phyloP scores from a whole-genome alignment of 2,113 vertebrate species.

The Zingel zingel region DNA sequence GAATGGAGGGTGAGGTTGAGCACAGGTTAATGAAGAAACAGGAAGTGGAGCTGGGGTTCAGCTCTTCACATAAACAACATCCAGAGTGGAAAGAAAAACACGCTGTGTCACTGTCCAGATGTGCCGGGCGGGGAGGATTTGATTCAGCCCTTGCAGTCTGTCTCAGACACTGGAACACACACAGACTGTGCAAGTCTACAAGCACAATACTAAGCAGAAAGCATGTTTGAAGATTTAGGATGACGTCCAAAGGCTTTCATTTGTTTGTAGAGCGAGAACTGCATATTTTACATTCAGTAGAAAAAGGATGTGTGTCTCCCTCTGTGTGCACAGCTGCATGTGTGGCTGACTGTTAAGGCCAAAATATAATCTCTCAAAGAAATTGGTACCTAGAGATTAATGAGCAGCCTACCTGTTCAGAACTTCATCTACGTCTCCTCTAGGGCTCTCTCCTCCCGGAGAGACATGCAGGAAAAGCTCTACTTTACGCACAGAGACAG shows the following conservation, averaged over 20 bases:
- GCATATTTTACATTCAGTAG: conserved; percentile 18
- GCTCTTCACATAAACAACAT: conserved; percentile 43
- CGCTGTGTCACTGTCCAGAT: conserved; percentile 24
- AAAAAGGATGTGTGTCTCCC: conserved; percentile 11
- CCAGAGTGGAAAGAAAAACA: conserved; percentile 31
- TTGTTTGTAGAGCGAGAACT: conserved; percentile 4
- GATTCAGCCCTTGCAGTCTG: not conserved
- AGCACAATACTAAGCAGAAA: not conserved
- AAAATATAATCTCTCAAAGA: conserved; percentile 41
- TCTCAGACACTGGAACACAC: conserved; percentile 21
- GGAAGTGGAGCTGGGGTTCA: conserved; percentile 57
- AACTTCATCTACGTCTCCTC: not conserved
- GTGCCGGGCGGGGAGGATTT: not conserved
- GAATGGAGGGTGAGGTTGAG: conserved; percentile 28
- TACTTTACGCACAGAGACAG: too few species aligned
- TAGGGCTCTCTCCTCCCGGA: too few species aligned
- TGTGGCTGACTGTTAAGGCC: not conserved
- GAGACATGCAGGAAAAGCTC: too few species aligned
- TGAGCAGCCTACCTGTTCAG: not conserved
- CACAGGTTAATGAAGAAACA: conserved; percentile 60
- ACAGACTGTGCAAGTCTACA: not conserved
- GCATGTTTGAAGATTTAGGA: not conserved
- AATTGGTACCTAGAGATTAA: not conserved
- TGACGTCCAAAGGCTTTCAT: not conserved
- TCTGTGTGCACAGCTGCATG: conserved; percentile 44